Conservation (phyloP, 1,140 invertebrate species). For the Doryteuthis pealeii region DNA sequence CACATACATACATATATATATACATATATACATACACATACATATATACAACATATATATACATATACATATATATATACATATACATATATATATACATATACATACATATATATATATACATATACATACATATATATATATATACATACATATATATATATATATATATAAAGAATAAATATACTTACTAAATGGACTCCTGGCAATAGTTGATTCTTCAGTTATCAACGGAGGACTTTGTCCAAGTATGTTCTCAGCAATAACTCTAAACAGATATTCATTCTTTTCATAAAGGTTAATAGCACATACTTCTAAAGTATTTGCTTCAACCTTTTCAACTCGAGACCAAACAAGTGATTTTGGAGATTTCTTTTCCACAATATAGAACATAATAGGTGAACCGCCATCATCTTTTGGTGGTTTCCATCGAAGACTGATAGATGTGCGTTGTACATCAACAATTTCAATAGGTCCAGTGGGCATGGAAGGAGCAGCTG, state of each 20-base stretch:
- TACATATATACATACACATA: no score
- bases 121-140: no score
- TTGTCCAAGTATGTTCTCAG: constrained; percentile 46
- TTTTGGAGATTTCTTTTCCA: constrained; percentile 52
- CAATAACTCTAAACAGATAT: constrained; percentile 85
- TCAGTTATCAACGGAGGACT: constrained; percentile 76
- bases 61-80: no score
- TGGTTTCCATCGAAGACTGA: constrained; percentile 84
- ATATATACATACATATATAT: no score
- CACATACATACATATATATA: no score
- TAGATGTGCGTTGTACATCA: constrained; percentile 63
- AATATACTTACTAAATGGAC: constrained; percentile 78
- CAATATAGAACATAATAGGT: constrained; percentile 47
- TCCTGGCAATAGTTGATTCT: constrained; percentile 64
- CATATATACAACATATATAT: no score
- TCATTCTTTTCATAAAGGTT: constrained; percentile 90
- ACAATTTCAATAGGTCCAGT: constrained; percentile 81
- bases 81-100: no score
- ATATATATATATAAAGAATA: no score
- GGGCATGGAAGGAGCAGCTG: constrained; percentile 74
- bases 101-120: no score
- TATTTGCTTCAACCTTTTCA: constrained; percentile 28
- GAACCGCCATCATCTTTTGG: constrained; percentile 66
- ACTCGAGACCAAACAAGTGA: constrained; percentile 35
- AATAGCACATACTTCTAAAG: constrained; percentile 64